A percentile compares a stretch with the other conserved stretches of the same genome.
These are phyloP conservation scores for Oceanodroma leucorhoa DNA, from an alignment of 2,797 vertebrate species.

Conservation along the genomic window DNA sequence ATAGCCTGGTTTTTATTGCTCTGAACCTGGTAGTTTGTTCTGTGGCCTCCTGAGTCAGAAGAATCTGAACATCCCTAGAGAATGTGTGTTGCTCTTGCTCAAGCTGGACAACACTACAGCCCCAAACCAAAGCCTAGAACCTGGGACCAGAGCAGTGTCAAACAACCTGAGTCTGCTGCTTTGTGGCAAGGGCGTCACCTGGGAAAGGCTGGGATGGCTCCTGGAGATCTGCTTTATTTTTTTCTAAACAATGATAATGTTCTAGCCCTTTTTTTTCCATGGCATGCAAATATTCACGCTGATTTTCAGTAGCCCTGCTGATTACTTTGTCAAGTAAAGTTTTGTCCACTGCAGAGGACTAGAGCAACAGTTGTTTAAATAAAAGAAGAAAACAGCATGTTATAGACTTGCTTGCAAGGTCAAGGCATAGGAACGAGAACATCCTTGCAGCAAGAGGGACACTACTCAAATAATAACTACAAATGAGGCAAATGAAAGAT, in stretches of 20 bases:
- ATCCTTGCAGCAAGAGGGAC: neutral
- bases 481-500: neutral
- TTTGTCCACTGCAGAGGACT: neutral
- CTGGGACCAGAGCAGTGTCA: neutral
- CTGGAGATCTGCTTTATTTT: neutral
- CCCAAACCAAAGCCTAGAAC: neutral
- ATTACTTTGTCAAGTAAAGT: neutral
- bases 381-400: neutral
- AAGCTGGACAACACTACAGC: rapidly evolving
- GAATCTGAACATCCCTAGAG: neutral
- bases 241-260: neutral
- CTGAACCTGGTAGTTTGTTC: neutral
- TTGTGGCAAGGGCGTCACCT: neutral
- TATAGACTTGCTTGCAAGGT: neutral
- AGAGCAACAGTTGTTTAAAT: neutral
- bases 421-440: neutral
- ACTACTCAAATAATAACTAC: neutral
- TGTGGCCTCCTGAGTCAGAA: neutral
- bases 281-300: neutral
- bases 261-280: neutral
- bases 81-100: neutral
- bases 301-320: neutral
- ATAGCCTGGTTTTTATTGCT: neutral
- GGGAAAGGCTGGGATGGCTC: neutral
- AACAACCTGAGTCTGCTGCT: neutral